A percentile compares a stretch with the other conserved stretches of the same genome.
These are phyloP conservation scores for Coleophora flavipennella DNA, from an alignment of 2,888 invertebrate genomes.

Conservation along the genomic window DNA sequence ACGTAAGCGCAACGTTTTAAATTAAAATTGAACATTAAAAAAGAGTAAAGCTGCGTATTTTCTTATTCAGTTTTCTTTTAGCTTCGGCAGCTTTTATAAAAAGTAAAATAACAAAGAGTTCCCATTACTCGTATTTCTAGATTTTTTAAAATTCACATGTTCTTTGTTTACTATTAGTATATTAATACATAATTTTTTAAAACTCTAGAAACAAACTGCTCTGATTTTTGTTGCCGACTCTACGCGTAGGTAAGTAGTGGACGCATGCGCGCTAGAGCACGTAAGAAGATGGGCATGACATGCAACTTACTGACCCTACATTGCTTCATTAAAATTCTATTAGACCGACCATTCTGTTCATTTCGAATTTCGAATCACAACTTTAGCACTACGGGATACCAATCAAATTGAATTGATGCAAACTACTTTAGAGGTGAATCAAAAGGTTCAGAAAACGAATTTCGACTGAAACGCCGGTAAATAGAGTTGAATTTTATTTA, in stretches of 20 bases:
- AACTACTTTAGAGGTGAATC: constrained; percentile 12
- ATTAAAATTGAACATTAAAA: too few relatives aligned
- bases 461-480: constrained; percentile 2
- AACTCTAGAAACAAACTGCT: too few relatives aligned
- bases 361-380: constrained; percentile 16
- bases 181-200: too few relatives aligned
- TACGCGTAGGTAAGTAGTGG: constrained; percentile 29
- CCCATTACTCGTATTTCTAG: too few relatives aligned
- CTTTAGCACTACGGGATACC: constrained; percentile 8
- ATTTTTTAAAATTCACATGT: too few relatives aligned
- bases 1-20: too few relatives aligned
- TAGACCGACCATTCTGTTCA: constrained; percentile 67
- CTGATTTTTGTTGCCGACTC: constrained; percentile 31
- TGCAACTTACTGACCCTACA: constrained; percentile 62
- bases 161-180: too few relatives aligned
- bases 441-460: constrained; percentile 4
- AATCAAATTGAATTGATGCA: constrained; percentile 6
- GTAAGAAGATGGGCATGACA: constrained; percentile 68
- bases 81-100: too few relatives aligned
- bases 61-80: too few relatives aligned
- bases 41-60: too few relatives aligned
- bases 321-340: constrained; percentile 73
- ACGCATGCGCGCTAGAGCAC: constrained; percentile 49
- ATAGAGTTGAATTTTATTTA: constrained; percentile 24
- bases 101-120: too few relatives aligned